Conservation (phyloP, 1,140 invertebrate genomes). For the Platorchestia sp. region DNA sequence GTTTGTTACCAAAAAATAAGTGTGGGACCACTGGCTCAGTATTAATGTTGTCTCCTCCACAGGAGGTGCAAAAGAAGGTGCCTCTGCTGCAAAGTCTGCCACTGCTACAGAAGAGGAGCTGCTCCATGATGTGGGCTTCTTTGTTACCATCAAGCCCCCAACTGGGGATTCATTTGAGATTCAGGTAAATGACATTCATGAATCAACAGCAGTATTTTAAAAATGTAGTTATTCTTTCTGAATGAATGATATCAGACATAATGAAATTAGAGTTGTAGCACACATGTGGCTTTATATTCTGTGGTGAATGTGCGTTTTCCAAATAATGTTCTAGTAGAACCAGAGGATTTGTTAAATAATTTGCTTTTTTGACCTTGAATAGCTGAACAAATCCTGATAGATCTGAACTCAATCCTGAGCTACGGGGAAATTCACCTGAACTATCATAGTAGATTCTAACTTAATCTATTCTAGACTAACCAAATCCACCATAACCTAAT, state of each 20-base stretch:
- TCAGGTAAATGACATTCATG: constrained; percentile 56
- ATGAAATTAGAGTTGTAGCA: neutral
- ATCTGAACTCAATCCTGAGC: too few species aligned
- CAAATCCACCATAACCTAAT: too few species aligned
- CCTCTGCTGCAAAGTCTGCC: neutral
- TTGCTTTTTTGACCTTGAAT: too few species aligned
- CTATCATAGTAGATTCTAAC: too few species aligned
- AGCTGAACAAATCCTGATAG: too few species aligned
- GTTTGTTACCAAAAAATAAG: neutral
- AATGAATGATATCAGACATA: neutral
- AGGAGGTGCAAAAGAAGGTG: neutral
- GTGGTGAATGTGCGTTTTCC: too few species aligned
- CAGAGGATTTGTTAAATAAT: too few species aligned
- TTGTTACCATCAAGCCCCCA: constrained; percentile 61
- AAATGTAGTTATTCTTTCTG: constrained; percentile 7
- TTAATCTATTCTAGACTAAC: too few species aligned
- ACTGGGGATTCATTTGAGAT: constrained; percentile 64
- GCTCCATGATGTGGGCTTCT: constrained; percentile 63
- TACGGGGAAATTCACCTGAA: too few species aligned
- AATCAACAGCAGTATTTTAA: too few species aligned
- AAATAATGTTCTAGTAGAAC: too few species aligned
- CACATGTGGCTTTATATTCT: too few species aligned
- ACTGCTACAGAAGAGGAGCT: neutral
- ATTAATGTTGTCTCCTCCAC: neutral
- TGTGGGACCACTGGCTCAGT: neutral